These are phyloP conservation scores for Barbus barbus DNA, from an alignment of 2,113 vertebrate genomes.

Conservation along the genomic window DNA sequence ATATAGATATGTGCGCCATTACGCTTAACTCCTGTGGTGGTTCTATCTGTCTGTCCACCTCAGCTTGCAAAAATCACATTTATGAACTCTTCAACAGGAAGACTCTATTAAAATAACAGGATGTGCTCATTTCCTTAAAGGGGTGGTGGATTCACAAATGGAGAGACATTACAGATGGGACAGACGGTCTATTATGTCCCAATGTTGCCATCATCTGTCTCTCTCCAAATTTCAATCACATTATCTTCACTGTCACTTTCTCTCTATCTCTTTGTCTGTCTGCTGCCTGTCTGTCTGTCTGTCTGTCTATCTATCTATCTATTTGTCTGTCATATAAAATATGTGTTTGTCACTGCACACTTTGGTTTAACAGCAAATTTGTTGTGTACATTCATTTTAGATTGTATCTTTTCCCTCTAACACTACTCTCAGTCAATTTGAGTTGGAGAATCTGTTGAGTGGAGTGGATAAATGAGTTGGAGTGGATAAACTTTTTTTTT, in stretches of 20 bases:
- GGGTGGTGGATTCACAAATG: constrained; percentile 70
- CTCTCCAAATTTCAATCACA: no score
- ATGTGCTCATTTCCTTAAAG: constrained; percentile 76
- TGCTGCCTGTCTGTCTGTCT: no score
- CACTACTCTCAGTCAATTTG: not conserved
- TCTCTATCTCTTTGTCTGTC: no score
- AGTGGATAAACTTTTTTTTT: not conserved
- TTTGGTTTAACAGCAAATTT: not conserved
- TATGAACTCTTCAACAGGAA: constrained; percentile 73
- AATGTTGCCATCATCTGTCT: constrained; percentile 37
- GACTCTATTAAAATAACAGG: constrained; percentile 76
- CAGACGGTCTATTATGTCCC: constrained; percentile 40
- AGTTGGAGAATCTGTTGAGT: not conserved
- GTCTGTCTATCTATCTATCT: no score
- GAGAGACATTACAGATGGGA: constrained; percentile 66
- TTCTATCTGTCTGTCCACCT: constrained; percentile 16
- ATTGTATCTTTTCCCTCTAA: not conserved
- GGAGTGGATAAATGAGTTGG: no score
- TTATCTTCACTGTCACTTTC: no score
- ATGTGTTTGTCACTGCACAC: not conserved
- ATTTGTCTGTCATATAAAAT: no score
- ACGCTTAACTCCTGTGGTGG: constrained; percentile 32
- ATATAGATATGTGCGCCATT: constrained; percentile 28
- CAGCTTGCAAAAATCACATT: constrained; percentile 61
- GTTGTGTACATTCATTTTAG: no score